These are phyloP conservation scores for Trachythela sp. DNA, from an alignment of 64 coral and sea anemone genomes.

Conservation along the genomic window DNA sequence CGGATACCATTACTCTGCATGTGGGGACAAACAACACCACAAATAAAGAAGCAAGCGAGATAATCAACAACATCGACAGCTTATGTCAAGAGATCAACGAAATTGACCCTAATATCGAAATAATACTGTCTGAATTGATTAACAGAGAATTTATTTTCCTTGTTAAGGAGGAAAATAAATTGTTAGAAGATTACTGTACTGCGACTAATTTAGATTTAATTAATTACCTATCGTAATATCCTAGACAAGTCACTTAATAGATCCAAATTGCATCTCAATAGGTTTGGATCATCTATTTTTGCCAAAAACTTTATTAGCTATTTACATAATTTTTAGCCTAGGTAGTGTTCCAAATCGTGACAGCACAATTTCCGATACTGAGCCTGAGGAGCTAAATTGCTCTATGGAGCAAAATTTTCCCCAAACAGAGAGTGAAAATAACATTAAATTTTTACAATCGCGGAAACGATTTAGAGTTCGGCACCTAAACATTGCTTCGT, in stretches of 20 bases:
- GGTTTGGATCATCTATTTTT: not conserved
- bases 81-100: not conserved
- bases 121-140: not conserved
- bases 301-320: constrained; percentile 1
- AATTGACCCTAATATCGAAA: not conserved
- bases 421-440: not conserved
- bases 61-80: not conserved
- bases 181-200: not conserved
- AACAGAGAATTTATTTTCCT: not conserved
- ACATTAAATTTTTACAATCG: not conserved
- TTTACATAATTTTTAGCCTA: not conserved
- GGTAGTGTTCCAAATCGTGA: not conserved
- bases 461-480: not conserved
- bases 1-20: not conserved
- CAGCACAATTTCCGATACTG: not conserved
- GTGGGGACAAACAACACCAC: not conserved
- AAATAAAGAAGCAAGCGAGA: not conserved
- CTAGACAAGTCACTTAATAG: not conserved
- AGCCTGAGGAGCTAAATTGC: not conserved
- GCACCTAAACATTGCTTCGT: not conserved
- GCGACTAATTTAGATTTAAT: not conserved
- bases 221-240: not conserved
- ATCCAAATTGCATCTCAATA: constrained; percentile 1
- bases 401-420: no score
- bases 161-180: not conserved